phyloP scores from a whole-genome alignment of 1,140 invertebrate species.

The Psix sp. region DNA sequence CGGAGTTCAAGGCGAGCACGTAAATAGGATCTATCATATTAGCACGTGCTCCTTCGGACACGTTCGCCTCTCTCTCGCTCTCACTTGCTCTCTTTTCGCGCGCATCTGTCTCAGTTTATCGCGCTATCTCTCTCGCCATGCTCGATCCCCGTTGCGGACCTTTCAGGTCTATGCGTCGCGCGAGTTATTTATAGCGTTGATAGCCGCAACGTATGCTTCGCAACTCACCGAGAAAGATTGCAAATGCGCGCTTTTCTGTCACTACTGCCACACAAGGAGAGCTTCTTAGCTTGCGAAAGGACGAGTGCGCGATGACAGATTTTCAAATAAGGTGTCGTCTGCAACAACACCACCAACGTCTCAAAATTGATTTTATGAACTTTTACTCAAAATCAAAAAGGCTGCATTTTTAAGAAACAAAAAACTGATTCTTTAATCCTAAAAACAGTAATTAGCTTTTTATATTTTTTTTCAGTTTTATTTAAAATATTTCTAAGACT shows the following conservation, averaged over 20 bases:
- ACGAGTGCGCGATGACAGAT: constrained; percentile 21
- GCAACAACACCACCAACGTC: constrained; percentile 12
- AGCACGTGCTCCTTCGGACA: constrained; percentile 59
- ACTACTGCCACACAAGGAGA: constrained; percentile 27
- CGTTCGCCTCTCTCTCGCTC: constrained; percentile 27
- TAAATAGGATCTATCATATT: constrained; percentile 61
- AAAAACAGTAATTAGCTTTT: no score
- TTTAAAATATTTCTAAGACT: no score
- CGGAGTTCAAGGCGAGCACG: constrained; percentile 58
- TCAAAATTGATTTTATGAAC: constrained; percentile 29
- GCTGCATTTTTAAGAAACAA: not conserved
- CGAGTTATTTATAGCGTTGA: constrained; percentile 43
- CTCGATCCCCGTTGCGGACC: constrained; percentile 11
- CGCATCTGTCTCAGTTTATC: constrained; percentile 1
- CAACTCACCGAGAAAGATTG: constrained; percentile 21
- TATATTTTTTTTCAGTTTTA: no score
- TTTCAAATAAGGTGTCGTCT: constrained; percentile 30
- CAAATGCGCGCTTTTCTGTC: constrained; percentile 35
- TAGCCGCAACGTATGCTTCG: constrained; percentile 25
- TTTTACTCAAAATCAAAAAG: not conserved
- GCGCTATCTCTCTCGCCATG: constrained; percentile 3
- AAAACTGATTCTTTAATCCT: no score
- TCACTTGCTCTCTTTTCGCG: not conserved
- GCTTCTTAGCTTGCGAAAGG: constrained; percentile 27
- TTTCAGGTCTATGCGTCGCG: constrained; percentile 32